Evolutionary conservation across 1,140 invertebrate genomes (phyloP).

Genomic region (Cryptotermes secundus): DNA sequence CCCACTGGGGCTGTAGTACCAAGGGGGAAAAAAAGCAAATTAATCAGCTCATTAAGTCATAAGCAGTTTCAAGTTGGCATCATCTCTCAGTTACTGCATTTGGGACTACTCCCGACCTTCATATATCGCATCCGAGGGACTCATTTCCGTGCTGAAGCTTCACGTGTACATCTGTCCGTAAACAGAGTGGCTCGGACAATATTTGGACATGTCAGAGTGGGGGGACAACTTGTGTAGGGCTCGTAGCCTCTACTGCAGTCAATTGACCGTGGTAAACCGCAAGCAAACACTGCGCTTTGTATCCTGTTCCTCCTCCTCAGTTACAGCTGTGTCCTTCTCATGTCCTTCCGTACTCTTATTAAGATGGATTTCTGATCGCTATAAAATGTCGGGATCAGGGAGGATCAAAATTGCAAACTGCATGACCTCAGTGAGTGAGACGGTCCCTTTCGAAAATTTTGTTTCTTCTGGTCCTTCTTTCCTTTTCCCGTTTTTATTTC

Average conservation of each 20-base stretch:
- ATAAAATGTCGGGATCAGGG: not conserved
- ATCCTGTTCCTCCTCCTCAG: not conserved
- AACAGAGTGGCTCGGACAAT: not conserved
- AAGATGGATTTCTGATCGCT: not conserved
- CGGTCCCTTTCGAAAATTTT: too few relatives aligned
- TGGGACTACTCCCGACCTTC: too few relatives aligned
- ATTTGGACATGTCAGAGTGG: not conserved
- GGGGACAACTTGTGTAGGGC: not conserved
- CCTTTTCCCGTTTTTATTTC: too few relatives aligned
- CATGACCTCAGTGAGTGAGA: too few relatives aligned
- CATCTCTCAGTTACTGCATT: too few relatives aligned
- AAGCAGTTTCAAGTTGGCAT: too few relatives aligned
- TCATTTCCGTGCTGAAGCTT: not conserved
- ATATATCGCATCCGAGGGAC: too few relatives aligned
- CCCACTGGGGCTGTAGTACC: too few relatives aligned
- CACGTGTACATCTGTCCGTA: not conserved
- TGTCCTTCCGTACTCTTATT: not conserved
- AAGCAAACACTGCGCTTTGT: not conserved
- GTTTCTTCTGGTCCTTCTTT: too few relatives aligned
- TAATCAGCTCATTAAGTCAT: too few relatives aligned
- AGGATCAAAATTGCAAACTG: not conserved
- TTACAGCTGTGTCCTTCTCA: not conserved
- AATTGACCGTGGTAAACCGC: constrained; percentile 10
- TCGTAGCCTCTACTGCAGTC: not conserved
- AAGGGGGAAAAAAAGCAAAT: too few relatives aligned